These are phyloP conservation scores for Orius laevigatus DNA, from an alignment of 1,140 invertebrate genomes.

Conservation along the genomic window DNA sequence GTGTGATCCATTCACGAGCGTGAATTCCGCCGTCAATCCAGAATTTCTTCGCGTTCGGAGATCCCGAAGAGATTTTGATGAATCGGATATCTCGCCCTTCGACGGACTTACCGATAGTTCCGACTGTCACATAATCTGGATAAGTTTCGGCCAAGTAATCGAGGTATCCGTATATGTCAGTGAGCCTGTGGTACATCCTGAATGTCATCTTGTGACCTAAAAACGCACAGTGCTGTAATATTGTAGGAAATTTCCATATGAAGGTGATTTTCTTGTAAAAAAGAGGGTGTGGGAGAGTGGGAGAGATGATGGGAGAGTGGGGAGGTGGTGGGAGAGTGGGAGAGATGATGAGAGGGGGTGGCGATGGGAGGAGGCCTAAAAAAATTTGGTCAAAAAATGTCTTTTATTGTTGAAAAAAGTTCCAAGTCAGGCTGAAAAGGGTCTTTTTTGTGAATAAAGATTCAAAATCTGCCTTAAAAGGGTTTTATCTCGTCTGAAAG, in stretches of 20 bases:
- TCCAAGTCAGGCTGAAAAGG: too few species aligned
- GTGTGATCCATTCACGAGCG: slow-evolving; percentile 65
- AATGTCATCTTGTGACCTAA: slow-evolving; percentile 65
- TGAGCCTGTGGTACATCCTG: slow-evolving; percentile 54
- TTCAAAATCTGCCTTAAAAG: too few species aligned
- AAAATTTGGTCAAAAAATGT: not conserved
- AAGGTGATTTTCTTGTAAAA: not conserved
- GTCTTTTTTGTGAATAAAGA: not conserved
- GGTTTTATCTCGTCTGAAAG: too few species aligned
- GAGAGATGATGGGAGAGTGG: too few species aligned
- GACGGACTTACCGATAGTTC: slow-evolving; percentile 55
- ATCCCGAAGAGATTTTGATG: slow-evolving; percentile 37
- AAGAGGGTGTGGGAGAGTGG: not conserved
- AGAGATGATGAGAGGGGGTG: too few species aligned
- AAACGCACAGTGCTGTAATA: not conserved
- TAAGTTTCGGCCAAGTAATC: slow-evolving; percentile 51
- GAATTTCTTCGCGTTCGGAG: slow-evolving; percentile 30
- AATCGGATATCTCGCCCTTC: slow-evolving; percentile 58
- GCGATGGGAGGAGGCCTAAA: not conserved
- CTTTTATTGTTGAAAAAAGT: too few species aligned
- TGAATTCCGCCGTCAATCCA: slow-evolving; percentile 50
- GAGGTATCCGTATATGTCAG: slow-evolving; percentile 33
- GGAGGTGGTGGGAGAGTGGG: too few species aligned
- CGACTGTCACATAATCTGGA: slow-evolving; percentile 45
- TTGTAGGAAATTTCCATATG: not conserved